A percentile compares a stretch with the other conserved stretches of the same genome.
Evolutionary conservation across 2,797 vertebrate species (phyloP).

Genomic region (Brachyrhaphis roseni): DNA sequence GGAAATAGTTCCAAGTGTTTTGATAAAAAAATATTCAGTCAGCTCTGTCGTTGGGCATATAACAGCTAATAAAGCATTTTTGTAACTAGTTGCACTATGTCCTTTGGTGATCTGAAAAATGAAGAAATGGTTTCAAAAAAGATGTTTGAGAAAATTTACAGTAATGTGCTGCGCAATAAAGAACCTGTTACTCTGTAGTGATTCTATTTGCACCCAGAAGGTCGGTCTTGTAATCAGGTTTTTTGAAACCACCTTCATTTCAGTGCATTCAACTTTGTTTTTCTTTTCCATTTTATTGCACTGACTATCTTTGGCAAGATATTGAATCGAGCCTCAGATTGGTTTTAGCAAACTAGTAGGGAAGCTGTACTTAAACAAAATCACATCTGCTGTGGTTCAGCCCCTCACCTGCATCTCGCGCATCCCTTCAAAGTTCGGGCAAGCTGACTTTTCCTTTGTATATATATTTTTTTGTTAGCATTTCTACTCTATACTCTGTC

Average conservation of each 20-base stretch:
- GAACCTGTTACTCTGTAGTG: neutral
- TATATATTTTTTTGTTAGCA: neutral
- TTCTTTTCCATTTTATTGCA: neutral
- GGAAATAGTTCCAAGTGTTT: conserved; percentile 1
- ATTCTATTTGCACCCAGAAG: neutral
- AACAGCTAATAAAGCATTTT: neutral
- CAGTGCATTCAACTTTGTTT: neutral
- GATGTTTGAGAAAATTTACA: neutral
- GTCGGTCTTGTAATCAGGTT: neutral
- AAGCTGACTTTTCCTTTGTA: neutral
- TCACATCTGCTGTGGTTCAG: neutral
- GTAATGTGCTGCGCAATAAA: neutral
- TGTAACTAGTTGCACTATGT: neutral
- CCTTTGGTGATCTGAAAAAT: neutral
- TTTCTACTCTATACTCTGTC: neutral
- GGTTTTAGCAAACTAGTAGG: neutral
- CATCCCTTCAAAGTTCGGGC: neutral
- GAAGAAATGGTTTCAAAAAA: neutral
- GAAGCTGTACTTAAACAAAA: neutral
- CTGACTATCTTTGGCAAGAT: neutral
- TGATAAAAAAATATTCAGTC: conserved; percentile 7
- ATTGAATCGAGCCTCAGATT: neutral
- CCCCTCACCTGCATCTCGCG: neutral
- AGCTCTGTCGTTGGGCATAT: neutral
- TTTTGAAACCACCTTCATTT: neutral